A percentile compares a stretch with the other conserved stretches of the same genome.
phyloP scores from a whole-genome alignment of 2,888 invertebrate species.

The Chouioia cunea region DNA sequence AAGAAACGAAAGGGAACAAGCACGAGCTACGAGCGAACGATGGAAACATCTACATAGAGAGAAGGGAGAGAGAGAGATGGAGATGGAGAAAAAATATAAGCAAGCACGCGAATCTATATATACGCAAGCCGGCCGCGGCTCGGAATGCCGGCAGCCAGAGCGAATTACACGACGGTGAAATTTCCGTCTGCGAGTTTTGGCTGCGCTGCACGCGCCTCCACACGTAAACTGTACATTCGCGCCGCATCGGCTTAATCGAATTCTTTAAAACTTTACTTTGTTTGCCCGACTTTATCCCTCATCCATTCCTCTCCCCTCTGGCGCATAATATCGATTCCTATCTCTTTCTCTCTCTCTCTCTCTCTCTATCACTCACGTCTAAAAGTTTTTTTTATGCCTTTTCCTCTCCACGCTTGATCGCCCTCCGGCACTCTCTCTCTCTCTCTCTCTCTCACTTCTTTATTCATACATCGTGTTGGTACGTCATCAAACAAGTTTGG shows the following conservation, averaged over 20 bases:
- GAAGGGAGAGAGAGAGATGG: constrained; percentile 7
- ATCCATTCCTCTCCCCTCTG: background rate
- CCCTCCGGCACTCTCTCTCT: background rate
- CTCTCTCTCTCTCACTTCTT: too few relatives aligned
- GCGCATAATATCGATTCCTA: constrained; percentile 26
- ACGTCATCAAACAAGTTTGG: too few relatives aligned
- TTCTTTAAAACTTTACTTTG: constrained; percentile 40
- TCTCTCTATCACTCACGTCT: background rate
- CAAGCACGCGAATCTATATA: constrained; percentile 29
- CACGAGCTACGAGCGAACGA: background rate
- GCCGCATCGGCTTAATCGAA: constrained; percentile 33
- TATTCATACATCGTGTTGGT: too few relatives aligned
- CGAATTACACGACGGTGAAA: constrained; percentile 37
- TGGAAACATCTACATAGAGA: background rate
- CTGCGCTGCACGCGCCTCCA: background rate
- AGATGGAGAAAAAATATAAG: constrained; percentile 27
- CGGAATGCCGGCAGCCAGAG: background rate
- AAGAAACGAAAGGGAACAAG: background rate
- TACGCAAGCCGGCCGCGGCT: background rate
- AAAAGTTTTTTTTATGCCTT: constrained; percentile 4
- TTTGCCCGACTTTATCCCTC: constrained; percentile 30
- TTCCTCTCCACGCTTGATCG: background rate
- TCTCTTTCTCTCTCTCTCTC: constrained; percentile 10
- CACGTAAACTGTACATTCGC: background rate
- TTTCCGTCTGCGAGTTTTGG: constrained; percentile 20